Conservation (phyloP, 2,797 vertebrate species). For the Brachyalestes nurse region DNA sequence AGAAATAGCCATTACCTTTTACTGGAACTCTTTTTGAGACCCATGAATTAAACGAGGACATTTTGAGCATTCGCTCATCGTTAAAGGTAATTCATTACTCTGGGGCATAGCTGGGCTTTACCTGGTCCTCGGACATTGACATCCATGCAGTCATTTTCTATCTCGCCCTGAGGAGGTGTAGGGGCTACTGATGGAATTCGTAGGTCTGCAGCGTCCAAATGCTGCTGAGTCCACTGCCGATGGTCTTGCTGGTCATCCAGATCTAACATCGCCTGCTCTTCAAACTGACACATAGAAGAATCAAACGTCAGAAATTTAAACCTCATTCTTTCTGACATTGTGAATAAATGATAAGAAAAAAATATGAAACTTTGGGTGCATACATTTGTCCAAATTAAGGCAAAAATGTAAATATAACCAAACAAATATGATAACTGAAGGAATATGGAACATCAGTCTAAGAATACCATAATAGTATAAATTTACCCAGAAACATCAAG, state of each 20-base stretch:
- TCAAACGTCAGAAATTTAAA: not conserved
- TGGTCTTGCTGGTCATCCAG: constrained; percentile 90
- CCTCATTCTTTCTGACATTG: not conserved
- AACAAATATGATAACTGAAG: not conserved
- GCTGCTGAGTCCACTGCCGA: constrained; percentile 98
- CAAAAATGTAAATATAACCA: not conserved
- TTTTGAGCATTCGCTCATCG: too few relatives aligned
- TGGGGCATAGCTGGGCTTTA: constrained; percentile 58
- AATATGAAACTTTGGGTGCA: not conserved
- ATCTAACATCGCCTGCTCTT: constrained; percentile 90
- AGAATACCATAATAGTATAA: not conserved
- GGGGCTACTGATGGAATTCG: constrained; percentile 93
- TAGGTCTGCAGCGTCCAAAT: constrained; percentile 94
- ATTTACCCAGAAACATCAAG: not conserved
- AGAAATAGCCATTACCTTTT: not conserved
- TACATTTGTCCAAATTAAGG: not conserved
- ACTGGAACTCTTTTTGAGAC: too few relatives aligned
- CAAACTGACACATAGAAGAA: constrained; percentile 75
- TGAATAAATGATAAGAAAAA: not conserved
- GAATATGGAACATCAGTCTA: not conserved
- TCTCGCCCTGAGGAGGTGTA: constrained; percentile 96
- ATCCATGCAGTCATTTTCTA: constrained; percentile 94
- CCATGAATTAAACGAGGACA: too few relatives aligned
- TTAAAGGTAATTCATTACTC: not conserved
- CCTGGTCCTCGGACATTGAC: constrained; percentile 96